Percentiles rank a stretch among this genome's conserved stretches.
Conservation (phyloP, 2,888 invertebrate genomes). For the Cyrtodaria siliqua region DNA sequence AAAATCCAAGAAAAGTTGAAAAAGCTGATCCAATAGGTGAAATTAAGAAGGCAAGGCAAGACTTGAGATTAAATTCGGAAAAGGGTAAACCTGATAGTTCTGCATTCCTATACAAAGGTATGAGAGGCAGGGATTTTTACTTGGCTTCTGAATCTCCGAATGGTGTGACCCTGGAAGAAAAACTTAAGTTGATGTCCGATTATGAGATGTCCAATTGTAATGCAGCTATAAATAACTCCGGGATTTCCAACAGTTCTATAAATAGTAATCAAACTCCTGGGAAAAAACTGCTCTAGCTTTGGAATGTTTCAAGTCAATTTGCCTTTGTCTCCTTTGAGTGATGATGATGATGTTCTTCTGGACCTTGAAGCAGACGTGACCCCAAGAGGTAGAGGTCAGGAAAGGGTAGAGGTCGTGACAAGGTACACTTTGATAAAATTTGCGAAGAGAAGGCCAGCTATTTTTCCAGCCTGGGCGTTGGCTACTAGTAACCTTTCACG, state of each 20-base stretch:
- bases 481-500: too few species aligned
- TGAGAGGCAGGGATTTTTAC: slow-evolving; percentile 14
- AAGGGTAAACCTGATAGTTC: slow-evolving; percentile 1
- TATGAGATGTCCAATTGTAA: too few species aligned
- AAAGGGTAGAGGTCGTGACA: slow-evolving; percentile 3
- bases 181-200: too few species aligned
- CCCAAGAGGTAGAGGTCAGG: neutral
- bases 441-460: too few species aligned
- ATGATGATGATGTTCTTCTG: slow-evolving; percentile 12
- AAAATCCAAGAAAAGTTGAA: neutral
- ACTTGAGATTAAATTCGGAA: slow-evolving; percentile 6
- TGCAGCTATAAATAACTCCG: too few species aligned
- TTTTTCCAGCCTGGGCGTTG: too few species aligned
- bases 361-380: slow-evolving; percentile 1
- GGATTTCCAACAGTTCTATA: too few species aligned
- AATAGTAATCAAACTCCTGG: neutral
- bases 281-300: slow-evolving; percentile 4
- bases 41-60: slow-evolving; percentile 13
- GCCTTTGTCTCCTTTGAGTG: neutral
- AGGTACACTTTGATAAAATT: too few species aligned
- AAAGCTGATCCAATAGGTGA: slow-evolving; percentile 23
- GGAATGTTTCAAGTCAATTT: slow-evolving; percentile 16
- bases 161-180: too few species aligned
- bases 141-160: too few species aligned
- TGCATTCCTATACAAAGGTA: slow-evolving; percentile 43